Evolutionary conservation across 1,140 invertebrate genomes (phyloP).

Genomic region (Caenorhabditis briggsae): DNA sequence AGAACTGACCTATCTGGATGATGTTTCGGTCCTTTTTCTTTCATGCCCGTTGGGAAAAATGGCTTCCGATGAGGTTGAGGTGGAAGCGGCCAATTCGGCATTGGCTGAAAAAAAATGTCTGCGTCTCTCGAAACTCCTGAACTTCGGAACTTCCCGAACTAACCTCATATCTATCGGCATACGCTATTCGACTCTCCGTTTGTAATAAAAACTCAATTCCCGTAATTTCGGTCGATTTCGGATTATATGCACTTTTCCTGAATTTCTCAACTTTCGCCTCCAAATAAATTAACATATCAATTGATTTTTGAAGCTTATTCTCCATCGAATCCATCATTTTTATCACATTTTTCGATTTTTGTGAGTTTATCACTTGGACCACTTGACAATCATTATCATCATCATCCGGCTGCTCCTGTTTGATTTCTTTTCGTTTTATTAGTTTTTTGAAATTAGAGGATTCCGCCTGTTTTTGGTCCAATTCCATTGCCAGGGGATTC

Average conservation of each 20-base stretch:
- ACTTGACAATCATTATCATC: constrained; percentile 36
- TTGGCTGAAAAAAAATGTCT: constrained; percentile 53
- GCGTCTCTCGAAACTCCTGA: background rate
- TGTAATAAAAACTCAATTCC: constrained; percentile 9
- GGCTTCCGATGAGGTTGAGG: too few relatives aligned
- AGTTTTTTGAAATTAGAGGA: constrained; percentile 12
- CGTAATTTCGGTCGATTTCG: background rate
- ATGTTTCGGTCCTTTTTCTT: too few relatives aligned
- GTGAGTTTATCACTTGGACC: background rate
- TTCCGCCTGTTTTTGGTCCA: background rate
- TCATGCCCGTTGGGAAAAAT: background rate
- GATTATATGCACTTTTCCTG: constrained; percentile 35
- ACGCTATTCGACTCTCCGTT: background rate
- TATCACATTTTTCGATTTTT: background rate
- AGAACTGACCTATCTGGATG: too few relatives aligned
- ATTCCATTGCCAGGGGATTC: constrained; percentile 38
- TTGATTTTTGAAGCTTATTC: constrained; percentile 3
- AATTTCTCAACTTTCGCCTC: constrained; percentile 51
- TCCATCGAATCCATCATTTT: background rate
- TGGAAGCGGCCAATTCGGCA: constrained; percentile 42
- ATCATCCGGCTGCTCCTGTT: constrained; percentile 4
- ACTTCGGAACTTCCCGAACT: background rate
- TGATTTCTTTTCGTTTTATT: background rate
- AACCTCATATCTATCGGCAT: constrained; percentile 38
- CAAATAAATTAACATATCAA: constrained; percentile 28